Conservation (phyloP, 2,797 vertebrate genomes). For the Calcarius lapponicus region DNA sequence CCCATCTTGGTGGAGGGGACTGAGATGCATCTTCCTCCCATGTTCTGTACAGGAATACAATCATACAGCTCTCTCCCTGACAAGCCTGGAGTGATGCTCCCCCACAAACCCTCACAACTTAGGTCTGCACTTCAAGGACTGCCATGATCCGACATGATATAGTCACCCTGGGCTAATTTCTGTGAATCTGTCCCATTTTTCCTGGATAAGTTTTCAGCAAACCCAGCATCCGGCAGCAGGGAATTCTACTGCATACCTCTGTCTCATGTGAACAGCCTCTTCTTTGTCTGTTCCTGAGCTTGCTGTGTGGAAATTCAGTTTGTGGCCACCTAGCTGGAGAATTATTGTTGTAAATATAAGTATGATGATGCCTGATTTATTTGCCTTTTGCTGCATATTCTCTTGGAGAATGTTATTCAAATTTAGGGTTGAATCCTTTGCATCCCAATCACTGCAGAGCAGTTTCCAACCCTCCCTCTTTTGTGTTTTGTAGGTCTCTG, state of each 20-base stretch:
- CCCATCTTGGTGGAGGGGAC: background rate
- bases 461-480: background rate
- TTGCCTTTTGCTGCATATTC: background rate
- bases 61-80: background rate
- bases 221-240: background rate
- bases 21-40: background rate
- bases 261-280: background rate
- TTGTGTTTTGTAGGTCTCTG: slow-evolving; percentile 72
- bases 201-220: background rate
- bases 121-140: background rate
- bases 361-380: background rate
- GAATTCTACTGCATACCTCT: background rate
- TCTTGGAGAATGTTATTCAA: background rate
- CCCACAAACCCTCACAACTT: background rate
- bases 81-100: background rate
- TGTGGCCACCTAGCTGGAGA: background rate
- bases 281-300: background rate
- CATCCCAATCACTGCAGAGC: background rate
- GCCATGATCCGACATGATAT: background rate
- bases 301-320: background rate
- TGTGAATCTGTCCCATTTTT: background rate
- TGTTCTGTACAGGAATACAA: accelerated
- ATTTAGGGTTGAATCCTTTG: background rate
- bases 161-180: background rate
- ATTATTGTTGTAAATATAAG: background rate